These are phyloP conservation scores for Caenorhabditis wallacei DNA, from an alignment of 2,888 invertebrate species.

Conservation along the genomic window DNA sequence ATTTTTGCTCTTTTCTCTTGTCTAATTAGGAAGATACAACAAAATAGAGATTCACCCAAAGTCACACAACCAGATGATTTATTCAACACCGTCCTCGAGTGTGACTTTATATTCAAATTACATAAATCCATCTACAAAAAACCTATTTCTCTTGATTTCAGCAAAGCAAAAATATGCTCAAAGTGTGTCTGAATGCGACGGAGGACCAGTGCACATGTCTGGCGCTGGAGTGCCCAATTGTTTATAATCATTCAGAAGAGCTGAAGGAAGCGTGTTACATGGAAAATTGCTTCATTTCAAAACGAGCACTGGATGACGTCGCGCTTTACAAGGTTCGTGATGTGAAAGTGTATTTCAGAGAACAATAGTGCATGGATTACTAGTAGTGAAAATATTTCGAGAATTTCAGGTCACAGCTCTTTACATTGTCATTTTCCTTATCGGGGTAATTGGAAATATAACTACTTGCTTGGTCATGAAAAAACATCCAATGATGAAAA, in stretches of 20 bases:
- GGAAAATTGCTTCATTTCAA: conserved; percentile 72
- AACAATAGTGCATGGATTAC: background rate
- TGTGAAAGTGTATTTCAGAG: background rate
- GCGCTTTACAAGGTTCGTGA: conserved; percentile 65
- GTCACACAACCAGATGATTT: conserved; percentile 44
- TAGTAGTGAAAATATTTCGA: too few species aligned
- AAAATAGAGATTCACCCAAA: conserved; percentile 20
- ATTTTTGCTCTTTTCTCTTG: conserved; percentile 10
- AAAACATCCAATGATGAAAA: conserved; percentile 74
- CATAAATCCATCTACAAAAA: background rate
- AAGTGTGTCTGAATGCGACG: conserved; percentile 44
- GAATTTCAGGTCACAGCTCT: conserved; percentile 67
- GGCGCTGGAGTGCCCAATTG: conserved; percentile 60
- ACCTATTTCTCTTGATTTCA: conserved; percentile 25
- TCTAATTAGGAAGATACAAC: conserved; percentile 38
- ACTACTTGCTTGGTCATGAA: conserved; percentile 74
- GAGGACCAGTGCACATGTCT: conserved; percentile 63
- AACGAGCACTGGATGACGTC: conserved; percentile 68
- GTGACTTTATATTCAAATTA: conserved; percentile 4
- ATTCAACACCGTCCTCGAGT: conserved; percentile 15
- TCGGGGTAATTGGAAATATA: conserved; percentile 74
- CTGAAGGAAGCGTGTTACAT: conserved; percentile 71
- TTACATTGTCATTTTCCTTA: conserved; percentile 69
- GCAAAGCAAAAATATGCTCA: conserved; percentile 53
- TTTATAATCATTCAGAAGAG: conserved; percentile 66